Evolutionary conservation across 2,113 vertebrate species (phyloP), one percentile per base, ranked within the genome.

Genomic region (Alethe diademata): DNA sequence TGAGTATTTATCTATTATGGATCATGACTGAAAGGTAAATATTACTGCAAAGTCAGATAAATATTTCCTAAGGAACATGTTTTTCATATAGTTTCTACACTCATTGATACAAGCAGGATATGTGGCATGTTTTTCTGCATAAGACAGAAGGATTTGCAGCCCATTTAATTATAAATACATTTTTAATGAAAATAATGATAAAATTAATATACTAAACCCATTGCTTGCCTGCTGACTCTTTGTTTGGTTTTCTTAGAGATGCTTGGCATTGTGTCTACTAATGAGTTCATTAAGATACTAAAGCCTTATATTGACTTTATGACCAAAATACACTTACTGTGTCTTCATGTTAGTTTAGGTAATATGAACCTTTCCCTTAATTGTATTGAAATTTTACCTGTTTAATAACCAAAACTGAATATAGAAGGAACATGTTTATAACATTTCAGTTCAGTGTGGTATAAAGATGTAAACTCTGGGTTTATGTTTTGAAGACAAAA

Each of bases 401-500:
- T 57, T 83, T 70, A 78, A 86, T 60, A 78, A 90, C 5, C 14
- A 51, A 86, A 90, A 90, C 9, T 72, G 88, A 85, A 74, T 19
- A n/a, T 3, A 65, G 35, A 85, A 54, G 20, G 20, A 57, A 23
- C 5, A 23, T 20, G 24, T 61, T 81, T 91, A 65, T 8, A 74
- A 43, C 14, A 54, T 43, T 67, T 88, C 57, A 57, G 12, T 75
- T 19, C 73, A 58, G 29, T n/a, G 36, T 72, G 53, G 28, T 18
- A 35, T 18, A 42, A 61, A 72, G 17, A 86, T 24, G 19, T 31
- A 81, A 53, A 85, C 4, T 4, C 9, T 61, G 10, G 19, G 31
- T 70, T 93, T 88, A 60, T 40, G 31, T 61, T 93, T 90, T 85
- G 38, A 92, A 92, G 50, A 73, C 11, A 88, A 92, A 95, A 83